Conservation (phyloP, 1,140 invertebrate species). For the Aphidius ervi region DNA sequence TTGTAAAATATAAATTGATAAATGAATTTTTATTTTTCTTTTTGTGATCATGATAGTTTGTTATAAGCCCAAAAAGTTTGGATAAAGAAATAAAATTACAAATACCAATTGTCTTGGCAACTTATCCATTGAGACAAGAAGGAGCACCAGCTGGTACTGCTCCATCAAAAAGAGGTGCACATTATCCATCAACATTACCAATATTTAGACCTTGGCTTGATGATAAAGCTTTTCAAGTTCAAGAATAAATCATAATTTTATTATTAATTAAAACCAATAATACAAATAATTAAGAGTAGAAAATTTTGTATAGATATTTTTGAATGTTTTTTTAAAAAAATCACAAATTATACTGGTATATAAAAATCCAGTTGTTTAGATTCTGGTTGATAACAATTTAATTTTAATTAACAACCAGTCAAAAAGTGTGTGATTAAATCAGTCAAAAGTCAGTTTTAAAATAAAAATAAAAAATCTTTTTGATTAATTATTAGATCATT, state of each 20-base stretch:
- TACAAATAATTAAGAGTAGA: too few species aligned
- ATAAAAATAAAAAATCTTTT: too few species aligned
- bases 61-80: constrained; percentile 83
- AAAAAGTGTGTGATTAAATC: too few species aligned
- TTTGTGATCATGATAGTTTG: constrained; percentile 61
- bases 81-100: constrained; percentile 91
- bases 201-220: constrained; percentile 87
- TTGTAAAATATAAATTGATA: constrained; percentile 2
- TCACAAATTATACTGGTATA: too few species aligned
- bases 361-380: too few species aligned
- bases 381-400: too few species aligned
- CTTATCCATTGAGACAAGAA: constrained; percentile 78
- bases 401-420: too few species aligned
- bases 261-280: neutral
- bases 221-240: constrained; percentile 59
- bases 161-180: constrained; percentile 70
- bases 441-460: too few species aligned
- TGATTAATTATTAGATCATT: too few species aligned
- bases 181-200: constrained; percentile 89
- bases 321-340: too few species aligned
- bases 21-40: constrained; percentile 37
- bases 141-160: constrained; percentile 58
- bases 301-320: too few species aligned
- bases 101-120: constrained; percentile 87
- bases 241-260: constrained; percentile 37